Evolutionary conservation across 2,888 invertebrate species (phyloP).

Genomic region (Leistus spinibarbis): DNA sequence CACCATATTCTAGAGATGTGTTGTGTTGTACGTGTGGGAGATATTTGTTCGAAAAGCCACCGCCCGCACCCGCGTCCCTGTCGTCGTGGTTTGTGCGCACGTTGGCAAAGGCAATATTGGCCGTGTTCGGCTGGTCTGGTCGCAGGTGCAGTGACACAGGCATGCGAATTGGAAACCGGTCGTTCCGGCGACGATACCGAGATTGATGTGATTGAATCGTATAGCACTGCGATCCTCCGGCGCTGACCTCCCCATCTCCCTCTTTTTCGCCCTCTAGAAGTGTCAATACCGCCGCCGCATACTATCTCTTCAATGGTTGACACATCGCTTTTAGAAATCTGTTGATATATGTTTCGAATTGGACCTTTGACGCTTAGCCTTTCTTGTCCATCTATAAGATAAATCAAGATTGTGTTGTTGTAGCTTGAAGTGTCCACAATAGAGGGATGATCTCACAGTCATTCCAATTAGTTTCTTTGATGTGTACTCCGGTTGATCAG

Average conservation of each 20-base stretch:
- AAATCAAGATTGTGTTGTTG: neutral
- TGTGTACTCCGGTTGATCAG: neutral
- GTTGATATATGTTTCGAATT: neutral
- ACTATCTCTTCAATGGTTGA: neutral
- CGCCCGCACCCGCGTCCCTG: neutral
- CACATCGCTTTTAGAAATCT: slow-evolving; percentile 3
- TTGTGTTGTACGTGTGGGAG: slow-evolving; percentile 32
- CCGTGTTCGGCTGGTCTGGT: neutral
- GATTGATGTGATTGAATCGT: slow-evolving; percentile 11
- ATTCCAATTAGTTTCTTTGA: neutral
- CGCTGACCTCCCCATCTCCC: neutral
- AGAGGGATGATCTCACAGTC: neutral
- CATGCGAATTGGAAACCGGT: slow-evolving; percentile 6
- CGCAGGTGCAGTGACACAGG: slow-evolving; percentile 5
- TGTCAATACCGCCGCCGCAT: neutral
- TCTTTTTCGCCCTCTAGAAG: neutral
- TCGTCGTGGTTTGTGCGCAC: neutral
- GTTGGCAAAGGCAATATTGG: neutral
- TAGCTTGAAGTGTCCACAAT: neutral
- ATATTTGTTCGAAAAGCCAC: slow-evolving; percentile 22
- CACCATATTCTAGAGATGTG: slow-evolving; percentile 1
- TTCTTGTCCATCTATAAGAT: neutral
- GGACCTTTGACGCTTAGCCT: neutral
- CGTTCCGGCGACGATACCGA: slow-evolving; percentile 1
- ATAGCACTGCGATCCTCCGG: neutral